These are phyloP conservation scores for Argopecten irradians DNA, from an alignment of 1,140 invertebrate genomes.

Conservation along the genomic window DNA sequence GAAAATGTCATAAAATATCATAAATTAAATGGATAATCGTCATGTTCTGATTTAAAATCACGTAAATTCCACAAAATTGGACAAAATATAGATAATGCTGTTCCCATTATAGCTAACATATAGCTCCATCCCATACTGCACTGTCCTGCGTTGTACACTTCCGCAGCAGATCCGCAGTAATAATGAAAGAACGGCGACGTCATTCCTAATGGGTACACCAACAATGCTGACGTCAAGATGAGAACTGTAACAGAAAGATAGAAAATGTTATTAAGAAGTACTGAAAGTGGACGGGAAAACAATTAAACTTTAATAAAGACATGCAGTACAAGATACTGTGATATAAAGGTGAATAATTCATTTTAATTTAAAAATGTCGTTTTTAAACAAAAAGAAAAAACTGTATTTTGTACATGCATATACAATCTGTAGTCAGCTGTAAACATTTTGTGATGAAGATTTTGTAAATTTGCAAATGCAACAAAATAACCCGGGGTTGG, in stretches of 20 bases:
- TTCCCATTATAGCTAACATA: slow-evolving; percentile 75
- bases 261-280: too few relatives aligned
- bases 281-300: too few relatives aligned
- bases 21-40: slow-evolving; percentile 11
- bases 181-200: slow-evolving; percentile 72
- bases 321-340: too few relatives aligned
- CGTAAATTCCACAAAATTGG: slow-evolving; percentile 68
- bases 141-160: slow-evolving; percentile 68
- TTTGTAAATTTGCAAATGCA: background rate
- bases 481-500: background rate
- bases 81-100: slow-evolving; percentile 76
- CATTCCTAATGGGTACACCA: slow-evolving; percentile 77
- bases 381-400: too few relatives aligned
- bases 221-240: slow-evolving; percentile 65
- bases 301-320: too few relatives aligned
- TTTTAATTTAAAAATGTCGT: too few relatives aligned
- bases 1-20: background rate
- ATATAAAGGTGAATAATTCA: too few relatives aligned
- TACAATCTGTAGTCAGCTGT: too few relatives aligned
- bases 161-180: slow-evolving; percentile 69
- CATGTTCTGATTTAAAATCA: slow-evolving; percentile 18
- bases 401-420: too few relatives aligned
- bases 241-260: slow-evolving; percentile 61
- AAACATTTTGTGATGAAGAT: background rate
- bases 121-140: slow-evolving; percentile 77